Conservation (phyloP, 2,888 invertebrate species). For the Dyspetes luteomarginatus region DNA sequence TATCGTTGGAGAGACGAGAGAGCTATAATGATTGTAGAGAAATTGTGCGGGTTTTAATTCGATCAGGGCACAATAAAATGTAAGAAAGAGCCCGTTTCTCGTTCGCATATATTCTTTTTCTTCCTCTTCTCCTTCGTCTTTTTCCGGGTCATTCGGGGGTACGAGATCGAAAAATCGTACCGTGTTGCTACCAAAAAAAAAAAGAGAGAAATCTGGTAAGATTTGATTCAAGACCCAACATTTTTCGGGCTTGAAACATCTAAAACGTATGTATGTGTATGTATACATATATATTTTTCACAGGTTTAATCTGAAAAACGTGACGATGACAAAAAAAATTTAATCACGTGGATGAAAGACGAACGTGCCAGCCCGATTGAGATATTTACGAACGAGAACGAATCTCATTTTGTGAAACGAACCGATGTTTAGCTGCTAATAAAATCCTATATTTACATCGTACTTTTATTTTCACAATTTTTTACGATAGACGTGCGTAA, state of each 20-base stretch:
- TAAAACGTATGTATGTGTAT: no score
- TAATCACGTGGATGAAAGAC: constrained; percentile 21
- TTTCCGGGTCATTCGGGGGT: constrained; percentile 43
- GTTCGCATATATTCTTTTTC: constrained; percentile 38
- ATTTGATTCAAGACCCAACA: constrained; percentile 40
- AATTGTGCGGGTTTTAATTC: constrained; percentile 45
- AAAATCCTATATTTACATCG: no score
- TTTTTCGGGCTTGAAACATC: constrained; percentile 33
- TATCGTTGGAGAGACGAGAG: constrained; percentile 33
- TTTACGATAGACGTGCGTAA: no score
- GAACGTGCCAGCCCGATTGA: constrained; percentile 53
- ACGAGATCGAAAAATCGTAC: constrained; percentile 52
- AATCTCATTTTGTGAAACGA: constrained; percentile 9
- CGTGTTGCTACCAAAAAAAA: constrained; percentile 7
- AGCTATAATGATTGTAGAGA: constrained; percentile 54
- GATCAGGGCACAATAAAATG: constrained; percentile 47
- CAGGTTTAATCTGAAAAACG: constrained; percentile 52
- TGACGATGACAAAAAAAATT: constrained; percentile 42
- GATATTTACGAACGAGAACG: constrained; percentile 4
- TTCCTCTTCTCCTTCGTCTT: constrained; percentile 14
- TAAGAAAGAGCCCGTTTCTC: constrained; percentile 49
- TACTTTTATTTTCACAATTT: no score
- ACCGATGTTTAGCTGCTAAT: neutral
- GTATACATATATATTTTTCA: neutral
- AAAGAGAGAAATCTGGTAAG: constrained; percentile 23